A percentile compares a stretch with the other conserved stretches of the same genome.
These are phyloP conservation scores for Bursaphelenchus okinawaensis DNA, from an alignment of 2,888 invertebrate species.

Conservation along the genomic window DNA sequence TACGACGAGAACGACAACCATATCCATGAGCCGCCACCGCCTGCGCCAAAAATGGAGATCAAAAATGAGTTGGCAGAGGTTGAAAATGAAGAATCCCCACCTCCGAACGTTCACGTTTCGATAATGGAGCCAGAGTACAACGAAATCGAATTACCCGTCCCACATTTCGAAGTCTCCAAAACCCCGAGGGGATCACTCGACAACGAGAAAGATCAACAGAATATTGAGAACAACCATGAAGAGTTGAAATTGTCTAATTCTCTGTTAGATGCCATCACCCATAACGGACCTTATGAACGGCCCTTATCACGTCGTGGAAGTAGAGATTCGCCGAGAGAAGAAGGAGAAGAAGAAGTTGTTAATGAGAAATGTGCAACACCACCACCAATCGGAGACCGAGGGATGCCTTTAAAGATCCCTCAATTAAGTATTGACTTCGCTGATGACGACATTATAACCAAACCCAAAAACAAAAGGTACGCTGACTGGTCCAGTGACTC, in stretches of 20 bases:
- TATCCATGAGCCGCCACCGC: not conserved
- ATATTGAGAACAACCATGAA: not conserved
- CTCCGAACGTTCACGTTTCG: not conserved
- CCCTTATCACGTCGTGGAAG: conserved; percentile 51
- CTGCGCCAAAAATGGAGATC: not conserved
- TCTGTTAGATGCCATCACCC: not conserved
- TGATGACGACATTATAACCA: not conserved
- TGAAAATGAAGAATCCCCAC: not conserved
- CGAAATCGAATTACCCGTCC: not conserved
- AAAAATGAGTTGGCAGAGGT: not conserved
- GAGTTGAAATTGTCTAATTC: not conserved
- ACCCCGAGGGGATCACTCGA: not conserved
- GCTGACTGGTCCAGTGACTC: conserved; percentile 32
- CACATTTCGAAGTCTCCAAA: not conserved
- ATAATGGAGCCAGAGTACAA: no score
- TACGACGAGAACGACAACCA: not conserved
- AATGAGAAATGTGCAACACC: conserved; percentile 29
- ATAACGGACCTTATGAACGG: conserved; percentile 28
- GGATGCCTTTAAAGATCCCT: not conserved
- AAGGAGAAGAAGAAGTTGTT: conserved; percentile 28
- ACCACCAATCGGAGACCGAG: conserved; percentile 29
- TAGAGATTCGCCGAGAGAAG: conserved; percentile 31
- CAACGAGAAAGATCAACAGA: not conserved
- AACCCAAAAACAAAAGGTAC: not conserved
- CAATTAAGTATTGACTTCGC: not conserved